Evolutionary conservation across 2,797 vertebrate species (phyloP).

Genomic region (Botia almorhae): DNA sequence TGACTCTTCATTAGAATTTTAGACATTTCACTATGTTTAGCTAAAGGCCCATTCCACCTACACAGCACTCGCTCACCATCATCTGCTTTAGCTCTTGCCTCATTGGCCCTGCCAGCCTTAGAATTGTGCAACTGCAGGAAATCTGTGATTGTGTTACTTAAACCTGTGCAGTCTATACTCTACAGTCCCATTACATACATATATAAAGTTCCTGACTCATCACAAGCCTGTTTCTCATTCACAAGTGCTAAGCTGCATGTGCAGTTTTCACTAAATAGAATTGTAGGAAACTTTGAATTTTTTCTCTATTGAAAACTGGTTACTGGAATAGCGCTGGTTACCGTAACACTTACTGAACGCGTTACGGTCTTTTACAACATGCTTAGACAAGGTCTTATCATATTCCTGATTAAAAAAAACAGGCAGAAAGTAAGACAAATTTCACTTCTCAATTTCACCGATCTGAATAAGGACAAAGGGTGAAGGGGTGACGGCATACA

Average conservation of each 20-base stretch:
- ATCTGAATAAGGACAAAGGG: conserved; percentile 55
- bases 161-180: conserved; percentile 37
- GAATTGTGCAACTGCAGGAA: conserved; percentile 57
- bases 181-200: neutral
- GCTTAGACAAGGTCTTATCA: conserved; percentile 17
- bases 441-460: conserved; percentile 68
- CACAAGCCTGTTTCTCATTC: neutral
- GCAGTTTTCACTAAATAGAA: too few relatives aligned
- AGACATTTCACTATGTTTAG: conserved; percentile 58
- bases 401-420: conserved; percentile 40
- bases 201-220: neutral
- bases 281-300: neutral
- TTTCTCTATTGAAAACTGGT: neutral
- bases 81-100: conserved; percentile 55
- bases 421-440: conserved; percentile 61
- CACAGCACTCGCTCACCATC: conserved; percentile 45
- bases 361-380: conserved; percentile 1
- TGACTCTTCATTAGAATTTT: conserved; percentile 52
- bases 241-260: neutral
- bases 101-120: conserved; percentile 47
- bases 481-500: conserved; percentile 6
- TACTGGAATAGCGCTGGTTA: neutral
- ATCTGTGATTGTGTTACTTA: conserved; percentile 54
- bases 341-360: neutral
- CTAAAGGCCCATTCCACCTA: conserved; percentile 49